Conservation (phyloP, 1,140 invertebrate species). For the Antheraea pernyi region DNA sequence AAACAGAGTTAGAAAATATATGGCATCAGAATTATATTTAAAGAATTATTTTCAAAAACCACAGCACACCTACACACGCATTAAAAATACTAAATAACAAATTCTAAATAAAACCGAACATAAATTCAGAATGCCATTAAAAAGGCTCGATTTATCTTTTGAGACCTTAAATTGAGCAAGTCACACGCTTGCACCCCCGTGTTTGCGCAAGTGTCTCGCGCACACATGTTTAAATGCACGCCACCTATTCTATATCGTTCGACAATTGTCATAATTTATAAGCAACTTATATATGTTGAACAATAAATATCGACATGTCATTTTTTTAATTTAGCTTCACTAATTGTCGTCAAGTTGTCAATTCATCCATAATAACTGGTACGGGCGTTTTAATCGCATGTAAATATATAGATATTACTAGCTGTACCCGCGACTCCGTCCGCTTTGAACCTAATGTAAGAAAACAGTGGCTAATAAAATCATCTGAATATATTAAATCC, state of each 20-base stretch:
- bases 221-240: slow-evolving; percentile 9
- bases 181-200: slow-evolving; percentile 25
- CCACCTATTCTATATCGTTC: neutral
- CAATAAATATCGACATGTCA: no score
- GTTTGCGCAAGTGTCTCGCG: slow-evolving; percentile 59
- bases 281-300: no score
- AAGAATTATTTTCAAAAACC: neutral
- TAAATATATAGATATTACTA: no score
- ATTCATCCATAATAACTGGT: no score
- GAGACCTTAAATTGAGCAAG: slow-evolving; percentile 6
- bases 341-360: no score
- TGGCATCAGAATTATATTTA: neutral
- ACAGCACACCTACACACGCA: slow-evolving; percentile 5
- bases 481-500: no score
- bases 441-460: no score
- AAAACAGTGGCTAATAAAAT: no score
- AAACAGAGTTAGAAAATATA: neutral
- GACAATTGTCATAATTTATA: neutral
- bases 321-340: no score
- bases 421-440: no score
- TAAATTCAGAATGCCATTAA: slow-evolving; percentile 69
- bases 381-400: no score
- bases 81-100: slow-evolving; percentile 20
- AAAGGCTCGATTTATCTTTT: slow-evolving; percentile 64
- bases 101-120: slow-evolving; percentile 39